Conservation (phyloP, 2,888 invertebrate genomes). For the Phytoseiulus persimilis region DNA sequence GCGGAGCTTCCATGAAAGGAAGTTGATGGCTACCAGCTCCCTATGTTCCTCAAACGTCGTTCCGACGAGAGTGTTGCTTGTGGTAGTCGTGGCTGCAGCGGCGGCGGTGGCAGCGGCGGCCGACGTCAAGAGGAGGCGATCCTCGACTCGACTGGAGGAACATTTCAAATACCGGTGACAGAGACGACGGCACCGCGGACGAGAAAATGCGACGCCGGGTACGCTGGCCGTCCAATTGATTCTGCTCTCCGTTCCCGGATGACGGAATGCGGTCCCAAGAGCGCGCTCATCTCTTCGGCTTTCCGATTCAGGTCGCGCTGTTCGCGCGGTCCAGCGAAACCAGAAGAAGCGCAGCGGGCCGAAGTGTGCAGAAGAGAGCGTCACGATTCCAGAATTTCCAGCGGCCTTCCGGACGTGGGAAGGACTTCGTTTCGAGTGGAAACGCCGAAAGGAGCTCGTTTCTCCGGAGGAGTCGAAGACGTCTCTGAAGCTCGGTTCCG, state of each 20-base stretch:
- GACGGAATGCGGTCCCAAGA: neutral
- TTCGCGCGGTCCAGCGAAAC: no score
- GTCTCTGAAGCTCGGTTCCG: no score
- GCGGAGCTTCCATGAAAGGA: neutral
- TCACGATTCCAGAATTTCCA: no score
- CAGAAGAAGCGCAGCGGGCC: no score
- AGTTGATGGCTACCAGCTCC: neutral
- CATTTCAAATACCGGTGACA: neutral
- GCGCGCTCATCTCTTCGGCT: neutral
- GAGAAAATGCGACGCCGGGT: neutral
- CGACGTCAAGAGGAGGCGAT: neutral
- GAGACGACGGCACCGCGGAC: neutral
- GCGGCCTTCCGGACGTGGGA: no score
- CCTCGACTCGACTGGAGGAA: neutral
- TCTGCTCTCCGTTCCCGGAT: neutral
- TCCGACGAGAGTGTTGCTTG: neutral
- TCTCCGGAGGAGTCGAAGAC: no score
- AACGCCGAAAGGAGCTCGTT: no score
- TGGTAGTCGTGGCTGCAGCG: neutral
- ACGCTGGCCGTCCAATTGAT: neutral
- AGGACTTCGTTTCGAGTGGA: no score
- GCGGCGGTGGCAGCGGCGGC: neutral
- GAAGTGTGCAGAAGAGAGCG: no score
- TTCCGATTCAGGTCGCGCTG: no score
- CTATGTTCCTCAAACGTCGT: neutral